Evolutionary conservation across 2,113 vertebrate genomes (phyloP).

Genomic region (Rattus norvegicus): DNA sequence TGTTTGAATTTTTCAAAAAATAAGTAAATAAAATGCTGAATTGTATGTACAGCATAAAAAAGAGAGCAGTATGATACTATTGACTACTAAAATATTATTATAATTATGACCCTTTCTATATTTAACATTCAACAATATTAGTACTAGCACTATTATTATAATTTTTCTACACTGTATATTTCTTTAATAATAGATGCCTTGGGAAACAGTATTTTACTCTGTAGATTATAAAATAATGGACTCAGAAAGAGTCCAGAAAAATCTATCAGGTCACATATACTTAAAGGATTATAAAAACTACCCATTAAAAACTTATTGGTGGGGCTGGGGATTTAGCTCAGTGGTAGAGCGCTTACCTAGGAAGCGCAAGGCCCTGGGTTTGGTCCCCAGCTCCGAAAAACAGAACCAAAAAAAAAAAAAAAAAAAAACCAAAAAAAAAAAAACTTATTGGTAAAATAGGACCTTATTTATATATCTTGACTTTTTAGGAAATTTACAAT

Average conservation of each 20-base stretch:
- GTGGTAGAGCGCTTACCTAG: no score
- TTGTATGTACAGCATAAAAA: not conserved
- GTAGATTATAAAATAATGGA: not conserved
- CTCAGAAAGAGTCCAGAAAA: slow-evolving; percentile 28
- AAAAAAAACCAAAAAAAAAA: no score
- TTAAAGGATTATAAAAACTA: not conserved
- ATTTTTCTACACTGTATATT: not conserved
- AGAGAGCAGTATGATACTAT: not conserved
- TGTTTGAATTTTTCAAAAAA: slow-evolving; percentile 5
- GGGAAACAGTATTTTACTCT: slow-evolving; percentile 11
- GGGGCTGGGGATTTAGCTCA: no score
- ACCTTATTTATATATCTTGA: not conserved
- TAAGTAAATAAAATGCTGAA: not conserved
- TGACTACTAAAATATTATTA: not conserved
- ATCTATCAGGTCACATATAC: not conserved
- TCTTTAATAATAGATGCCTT: not conserved
- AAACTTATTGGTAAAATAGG: slow-evolving; percentile 22
- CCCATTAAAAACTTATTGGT: slow-evolving; percentile 14
- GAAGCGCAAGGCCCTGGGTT: no score
- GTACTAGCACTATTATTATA: not conserved
- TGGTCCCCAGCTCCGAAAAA: no score
- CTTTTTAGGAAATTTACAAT: not conserved
- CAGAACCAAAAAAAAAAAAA: no score
- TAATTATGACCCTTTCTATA: not conserved
- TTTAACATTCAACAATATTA: not conserved